Evolutionary conservation across 2,888 invertebrate species (phyloP).

Genomic region (Rapana venosa): DNA sequence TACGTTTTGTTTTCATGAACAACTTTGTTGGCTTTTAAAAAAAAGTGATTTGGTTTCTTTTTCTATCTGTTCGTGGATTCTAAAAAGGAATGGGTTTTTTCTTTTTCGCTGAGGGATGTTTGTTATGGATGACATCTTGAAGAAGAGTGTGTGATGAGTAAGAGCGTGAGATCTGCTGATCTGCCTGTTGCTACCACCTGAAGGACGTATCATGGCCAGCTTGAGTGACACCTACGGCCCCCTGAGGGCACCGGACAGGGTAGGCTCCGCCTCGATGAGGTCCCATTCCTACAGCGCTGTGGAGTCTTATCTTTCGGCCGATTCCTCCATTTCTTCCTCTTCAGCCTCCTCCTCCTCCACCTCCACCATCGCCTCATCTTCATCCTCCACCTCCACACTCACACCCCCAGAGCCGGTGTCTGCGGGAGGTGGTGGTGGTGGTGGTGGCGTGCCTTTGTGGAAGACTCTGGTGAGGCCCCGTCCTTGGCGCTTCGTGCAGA

Average conservation of each 20-base stretch:
- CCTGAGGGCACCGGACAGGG: background rate
- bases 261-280: background rate
- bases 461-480: constrained; percentile 26
- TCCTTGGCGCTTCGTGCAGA: constrained; percentile 21
- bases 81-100: too few species aligned
- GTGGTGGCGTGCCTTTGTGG: background rate
- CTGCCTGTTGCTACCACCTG: too few species aligned
- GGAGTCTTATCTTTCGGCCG: background rate
- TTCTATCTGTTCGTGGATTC: too few species aligned
- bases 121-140: too few species aligned
- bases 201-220: background rate
- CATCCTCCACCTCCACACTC: constrained; percentile 2
- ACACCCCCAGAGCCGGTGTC: constrained; percentile 1
- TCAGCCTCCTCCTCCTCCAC: constrained; percentile 15
- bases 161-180: too few species aligned
- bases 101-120: too few species aligned
- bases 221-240: background rate
- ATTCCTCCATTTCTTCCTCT: constrained; percentile 13
- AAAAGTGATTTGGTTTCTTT: too few species aligned
- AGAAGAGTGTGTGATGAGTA: too few species aligned
- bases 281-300: constrained; percentile 11
- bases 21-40: too few species aligned
- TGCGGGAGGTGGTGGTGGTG: background rate
- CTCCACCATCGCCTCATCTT: background rate
- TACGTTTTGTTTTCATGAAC: too few species aligned